These are phyloP conservation scores for Mimumesa dahlbomi DNA, from an alignment of 2,888 invertebrate species.

Conservation along the genomic window DNA sequence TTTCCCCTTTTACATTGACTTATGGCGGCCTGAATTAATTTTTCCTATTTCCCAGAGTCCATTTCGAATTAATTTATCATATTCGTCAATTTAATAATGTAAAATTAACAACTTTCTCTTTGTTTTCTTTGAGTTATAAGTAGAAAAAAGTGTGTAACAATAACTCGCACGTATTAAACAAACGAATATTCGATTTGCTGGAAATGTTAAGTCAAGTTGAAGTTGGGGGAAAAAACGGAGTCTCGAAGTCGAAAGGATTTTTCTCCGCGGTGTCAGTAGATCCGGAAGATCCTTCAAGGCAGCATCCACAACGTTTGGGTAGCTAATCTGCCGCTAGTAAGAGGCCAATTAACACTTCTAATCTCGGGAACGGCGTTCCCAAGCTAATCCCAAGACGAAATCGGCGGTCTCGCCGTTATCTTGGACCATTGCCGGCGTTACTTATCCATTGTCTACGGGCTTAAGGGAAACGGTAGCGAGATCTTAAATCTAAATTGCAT, in stretches of 20 bases:
- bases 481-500: slow-evolving; percentile 79
- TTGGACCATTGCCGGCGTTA: slow-evolving; percentile 70
- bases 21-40: too few relatives aligned
- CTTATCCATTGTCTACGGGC: slow-evolving; percentile 75
- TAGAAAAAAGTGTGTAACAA: too few relatives aligned
- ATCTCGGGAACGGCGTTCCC: slow-evolving; percentile 55
- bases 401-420: slow-evolving; percentile 69
- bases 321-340: slow-evolving; percentile 24
- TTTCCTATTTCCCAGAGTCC: too few relatives aligned
- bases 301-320: not conserved
- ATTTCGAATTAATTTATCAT: too few relatives aligned
- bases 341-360: slow-evolving; percentile 63
- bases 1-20: too few relatives aligned
- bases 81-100: too few relatives aligned
- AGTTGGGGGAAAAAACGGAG: not conserved
- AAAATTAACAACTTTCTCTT: too few relatives aligned
- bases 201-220: too few relatives aligned
- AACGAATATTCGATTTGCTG: not conserved
- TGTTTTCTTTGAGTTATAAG: too few relatives aligned
- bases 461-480: slow-evolving; percentile 64
- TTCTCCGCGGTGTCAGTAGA: too few relatives aligned
- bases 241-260: not conserved
- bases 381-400: slow-evolving; percentile 61
- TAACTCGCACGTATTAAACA: too few relatives aligned
- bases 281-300: slow-evolving; percentile 14